Conservation (phyloP, 2,888 invertebrate species). For the Cerastis rubricosa region DNA sequence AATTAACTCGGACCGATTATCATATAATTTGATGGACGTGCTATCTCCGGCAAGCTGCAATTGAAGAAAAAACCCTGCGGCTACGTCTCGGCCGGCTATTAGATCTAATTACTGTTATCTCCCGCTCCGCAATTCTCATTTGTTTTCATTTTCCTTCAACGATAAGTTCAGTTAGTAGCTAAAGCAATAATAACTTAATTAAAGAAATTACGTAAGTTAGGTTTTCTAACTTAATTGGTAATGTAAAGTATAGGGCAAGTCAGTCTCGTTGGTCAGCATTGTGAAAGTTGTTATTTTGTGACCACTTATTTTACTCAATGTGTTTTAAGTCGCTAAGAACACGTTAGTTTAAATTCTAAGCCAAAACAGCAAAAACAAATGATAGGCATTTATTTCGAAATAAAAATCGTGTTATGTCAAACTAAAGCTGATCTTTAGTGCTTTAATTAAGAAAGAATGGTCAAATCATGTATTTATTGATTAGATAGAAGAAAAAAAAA, state of each 20-base stretch:
- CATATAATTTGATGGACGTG: slow-evolving; percentile 80
- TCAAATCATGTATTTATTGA: background rate
- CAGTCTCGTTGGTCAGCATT: background rate
- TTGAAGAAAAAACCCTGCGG: slow-evolving; percentile 74
- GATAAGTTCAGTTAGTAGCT: slow-evolving; percentile 45
- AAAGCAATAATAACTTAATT: slow-evolving; percentile 60
- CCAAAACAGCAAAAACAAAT: background rate
- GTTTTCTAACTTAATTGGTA: slow-evolving; percentile 46
- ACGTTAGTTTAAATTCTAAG: background rate
- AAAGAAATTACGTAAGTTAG: slow-evolving; percentile 45
- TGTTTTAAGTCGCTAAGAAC: slow-evolving; percentile 3
- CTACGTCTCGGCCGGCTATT: slow-evolving; percentile 72
- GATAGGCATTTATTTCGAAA: background rate
- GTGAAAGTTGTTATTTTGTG: slow-evolving; percentile 27
- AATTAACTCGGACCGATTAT: slow-evolving; percentile 79
- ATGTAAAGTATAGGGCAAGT: slow-evolving; percentile 39
- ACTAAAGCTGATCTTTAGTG: background rate
- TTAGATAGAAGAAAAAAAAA: background rate
- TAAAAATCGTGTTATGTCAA: background rate
- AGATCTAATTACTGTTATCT: slow-evolving; percentile 79
- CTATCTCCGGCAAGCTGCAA: slow-evolving; percentile 73
- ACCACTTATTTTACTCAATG: background rate
- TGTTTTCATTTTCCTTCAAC: slow-evolving; percentile 62
- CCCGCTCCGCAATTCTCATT: slow-evolving; percentile 64
- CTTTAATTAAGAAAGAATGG: background rate